These are phyloP conservation scores for Ashinkailepas kermadecensis DNA, from an alignment of 2,888 invertebrate genomes.

Conservation along the genomic window DNA sequence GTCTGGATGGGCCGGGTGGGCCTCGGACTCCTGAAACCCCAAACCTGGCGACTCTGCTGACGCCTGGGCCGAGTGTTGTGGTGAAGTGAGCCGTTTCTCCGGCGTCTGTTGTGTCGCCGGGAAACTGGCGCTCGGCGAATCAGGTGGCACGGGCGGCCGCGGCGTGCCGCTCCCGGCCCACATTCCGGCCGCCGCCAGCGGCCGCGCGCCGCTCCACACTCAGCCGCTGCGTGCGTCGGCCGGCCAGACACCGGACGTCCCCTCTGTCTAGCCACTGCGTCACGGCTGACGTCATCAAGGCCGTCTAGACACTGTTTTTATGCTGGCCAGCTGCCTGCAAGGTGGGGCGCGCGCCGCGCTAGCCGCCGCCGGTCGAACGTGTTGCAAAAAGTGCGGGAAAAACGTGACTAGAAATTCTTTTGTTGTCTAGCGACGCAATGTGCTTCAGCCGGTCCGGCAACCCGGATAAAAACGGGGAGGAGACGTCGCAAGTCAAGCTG, in stretches of 20 bases:
- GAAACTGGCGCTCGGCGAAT: not conserved
- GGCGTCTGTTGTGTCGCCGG: not conserved
- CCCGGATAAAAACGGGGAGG: not conserved
- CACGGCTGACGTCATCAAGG: constrained; percentile 15
- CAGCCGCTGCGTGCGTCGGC: too few species aligned
- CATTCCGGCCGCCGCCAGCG: not conserved
- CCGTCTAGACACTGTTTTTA: constrained; percentile 19
- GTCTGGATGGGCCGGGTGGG: too few species aligned
- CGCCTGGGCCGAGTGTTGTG: too few species aligned
- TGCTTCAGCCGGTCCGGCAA: not conserved
- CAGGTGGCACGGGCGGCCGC: not conserved
- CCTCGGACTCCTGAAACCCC: too few species aligned
- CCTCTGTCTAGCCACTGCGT: constrained; percentile 12
- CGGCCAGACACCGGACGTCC: constrained; percentile 15
- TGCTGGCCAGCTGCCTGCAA: not conserved
- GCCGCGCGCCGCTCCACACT: not conserved
- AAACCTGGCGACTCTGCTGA: too few species aligned
- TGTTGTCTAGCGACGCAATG: not conserved
- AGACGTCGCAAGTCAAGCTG: not conserved
- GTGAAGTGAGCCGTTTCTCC: too few species aligned
- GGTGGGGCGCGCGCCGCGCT: not conserved
- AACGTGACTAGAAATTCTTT: too few species aligned
- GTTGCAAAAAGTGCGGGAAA: too few species aligned
- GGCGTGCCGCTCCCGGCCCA: not conserved
- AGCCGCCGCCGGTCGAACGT: too few species aligned